phyloP scores from a whole-genome alignment of 1,140 invertebrate genomes.

The Laupala kohalensis region DNA sequence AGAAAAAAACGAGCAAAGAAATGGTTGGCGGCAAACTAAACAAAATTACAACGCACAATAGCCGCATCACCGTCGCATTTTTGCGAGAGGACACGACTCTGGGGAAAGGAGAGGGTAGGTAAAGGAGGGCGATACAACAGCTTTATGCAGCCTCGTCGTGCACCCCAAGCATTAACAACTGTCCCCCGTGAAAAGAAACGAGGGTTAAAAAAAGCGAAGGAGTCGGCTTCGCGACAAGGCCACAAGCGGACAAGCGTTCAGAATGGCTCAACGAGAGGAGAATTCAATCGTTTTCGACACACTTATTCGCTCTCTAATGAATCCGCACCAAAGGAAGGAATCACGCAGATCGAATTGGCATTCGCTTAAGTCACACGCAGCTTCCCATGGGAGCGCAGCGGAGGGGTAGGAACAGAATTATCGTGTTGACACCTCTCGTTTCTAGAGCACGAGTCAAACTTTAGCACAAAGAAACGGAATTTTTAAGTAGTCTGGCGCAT shows the following conservation, averaged over 20 bases:
- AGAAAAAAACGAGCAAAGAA: not conserved
- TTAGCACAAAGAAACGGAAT: too few species aligned
- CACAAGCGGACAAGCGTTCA: too few species aligned
- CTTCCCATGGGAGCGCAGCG: not conserved
- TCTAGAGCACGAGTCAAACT: too few species aligned
- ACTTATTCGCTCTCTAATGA: not conserved
- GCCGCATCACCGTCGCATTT: not conserved
- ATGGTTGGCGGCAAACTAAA: not conserved
- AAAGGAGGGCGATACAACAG: not conserved
- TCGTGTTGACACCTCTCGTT: too few species aligned
- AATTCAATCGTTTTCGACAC: not conserved
- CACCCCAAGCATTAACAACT: not conserved
- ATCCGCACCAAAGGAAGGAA: not conserved
- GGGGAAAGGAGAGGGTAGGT: too few species aligned
- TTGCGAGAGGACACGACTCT: too few species aligned
- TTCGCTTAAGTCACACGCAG: not conserved
- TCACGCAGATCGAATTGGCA: not conserved
- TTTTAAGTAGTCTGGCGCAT: too few species aligned
- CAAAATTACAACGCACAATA: not conserved
- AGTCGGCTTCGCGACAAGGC: too few species aligned
- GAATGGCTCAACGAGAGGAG: too few species aligned
- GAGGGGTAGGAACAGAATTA: too few species aligned
- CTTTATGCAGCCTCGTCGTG: not conserved
- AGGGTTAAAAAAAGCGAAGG: too few species aligned
- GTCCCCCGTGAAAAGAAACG: not conserved